phyloP scores from a whole-genome alignment of 2,113 vertebrate species.

The Boulengeromyrus knoepffleri region DNA sequence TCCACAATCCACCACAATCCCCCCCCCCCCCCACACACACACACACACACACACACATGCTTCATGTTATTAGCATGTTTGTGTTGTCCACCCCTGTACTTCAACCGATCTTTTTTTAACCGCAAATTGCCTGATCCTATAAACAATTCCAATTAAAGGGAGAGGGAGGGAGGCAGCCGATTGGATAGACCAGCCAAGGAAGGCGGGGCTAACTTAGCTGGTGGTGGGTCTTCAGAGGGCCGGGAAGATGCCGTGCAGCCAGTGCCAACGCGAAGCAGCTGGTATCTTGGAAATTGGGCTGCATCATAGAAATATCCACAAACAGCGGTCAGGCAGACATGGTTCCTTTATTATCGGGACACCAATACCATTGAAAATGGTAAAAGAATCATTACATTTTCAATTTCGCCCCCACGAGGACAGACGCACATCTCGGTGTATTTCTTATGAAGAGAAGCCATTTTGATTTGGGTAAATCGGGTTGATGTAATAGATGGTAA shows the following conservation, averaged over 20 bases:
- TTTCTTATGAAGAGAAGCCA: not conserved
- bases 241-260: not conserved
- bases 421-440: not conserved
- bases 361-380: too few relatives aligned
- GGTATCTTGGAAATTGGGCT: not conserved
- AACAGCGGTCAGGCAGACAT: slow-evolving; percentile 7
- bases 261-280: not conserved
- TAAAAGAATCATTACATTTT: not conserved
- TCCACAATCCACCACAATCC: too few relatives aligned
- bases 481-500: slow-evolving; percentile 36
- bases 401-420: not conserved
- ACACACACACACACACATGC: too few relatives aligned
- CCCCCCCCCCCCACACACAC: not conserved
- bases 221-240: not conserved
- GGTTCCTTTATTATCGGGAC: not conserved
- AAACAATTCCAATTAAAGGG: slow-evolving; percentile 29
- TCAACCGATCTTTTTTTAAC: not conserved
- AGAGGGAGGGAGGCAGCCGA: slow-evolving; percentile 14
- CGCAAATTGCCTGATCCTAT: not conserved
- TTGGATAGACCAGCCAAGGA: not conserved
- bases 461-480: not conserved
- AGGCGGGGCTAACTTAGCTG: not conserved
- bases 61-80: slow-evolving; percentile 13
- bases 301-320: slow-evolving; percentile 20
- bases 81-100: not conserved